Percentiles rank a stretch among this genome's conserved stretches.
Evolutionary conservation across 2,797 vertebrate genomes (phyloP).

Genomic region (Ctenopoma kingsleyae): DNA sequence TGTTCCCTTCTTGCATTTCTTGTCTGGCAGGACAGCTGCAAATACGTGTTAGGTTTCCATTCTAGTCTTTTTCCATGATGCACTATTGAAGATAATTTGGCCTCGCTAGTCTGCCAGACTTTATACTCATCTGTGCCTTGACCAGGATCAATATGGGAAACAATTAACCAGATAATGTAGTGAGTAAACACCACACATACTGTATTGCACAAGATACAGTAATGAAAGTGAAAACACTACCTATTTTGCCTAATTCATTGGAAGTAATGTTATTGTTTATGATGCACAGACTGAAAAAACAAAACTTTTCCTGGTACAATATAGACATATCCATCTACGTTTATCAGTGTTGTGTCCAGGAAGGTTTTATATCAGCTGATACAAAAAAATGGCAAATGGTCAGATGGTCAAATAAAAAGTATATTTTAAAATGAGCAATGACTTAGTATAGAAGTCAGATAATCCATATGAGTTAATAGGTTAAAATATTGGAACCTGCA

Average conservation of each 20-base stretch:
- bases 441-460: too few relatives aligned
- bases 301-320: too few relatives aligned
- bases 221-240: not conserved
- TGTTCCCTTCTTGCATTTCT: conserved; percentile 16
- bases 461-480: too few relatives aligned
- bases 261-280: not conserved
- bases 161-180: conserved; percentile 35
- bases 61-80: conserved; percentile 62
- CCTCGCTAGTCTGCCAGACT: conserved; percentile 42
- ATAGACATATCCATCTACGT: too few relatives aligned
- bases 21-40: conserved; percentile 10
- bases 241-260: not conserved
- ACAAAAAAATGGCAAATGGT: not conserved
- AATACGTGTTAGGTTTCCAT: conserved; percentile 59
- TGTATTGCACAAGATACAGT: conserved; percentile 4
- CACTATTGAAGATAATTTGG: conserved; percentile 40
- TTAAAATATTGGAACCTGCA: not conserved
- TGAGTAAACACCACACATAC: conserved; percentile 23
- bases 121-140: conserved; percentile 39
- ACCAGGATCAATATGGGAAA: conserved; percentile 53
- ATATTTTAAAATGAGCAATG: too few relatives aligned
- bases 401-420: not conserved
- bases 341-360: not conserved
- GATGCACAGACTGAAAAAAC: too few relatives aligned
- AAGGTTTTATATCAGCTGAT: not conserved